phyloP scores from a whole-genome alignment of 2,888 invertebrate species.

The Pristionchus fissidentatus region DNA sequence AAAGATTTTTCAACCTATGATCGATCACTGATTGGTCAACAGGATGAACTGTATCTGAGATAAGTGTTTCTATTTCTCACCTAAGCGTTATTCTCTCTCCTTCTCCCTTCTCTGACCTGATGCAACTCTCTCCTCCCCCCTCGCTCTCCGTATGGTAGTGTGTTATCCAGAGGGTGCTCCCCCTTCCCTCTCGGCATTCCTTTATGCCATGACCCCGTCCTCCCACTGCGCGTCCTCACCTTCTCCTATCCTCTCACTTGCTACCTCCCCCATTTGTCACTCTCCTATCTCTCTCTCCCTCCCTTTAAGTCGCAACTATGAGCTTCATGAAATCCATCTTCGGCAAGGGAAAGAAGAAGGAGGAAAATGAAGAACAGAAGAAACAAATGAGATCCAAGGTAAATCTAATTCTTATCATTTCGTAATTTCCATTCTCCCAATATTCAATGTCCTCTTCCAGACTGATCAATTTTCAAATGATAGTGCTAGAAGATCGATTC shows the following conservation, averaged over 20 bases:
- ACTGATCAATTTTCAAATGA: not conserved
- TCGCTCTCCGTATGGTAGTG: not conserved
- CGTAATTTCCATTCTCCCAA: not conserved
- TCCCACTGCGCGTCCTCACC: not conserved
- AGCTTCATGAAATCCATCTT: conserved; percentile 32
- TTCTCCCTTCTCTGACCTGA: not conserved
- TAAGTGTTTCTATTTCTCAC: not conserved
- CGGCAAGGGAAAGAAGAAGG: conserved; percentile 35
- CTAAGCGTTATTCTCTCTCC: not conserved
- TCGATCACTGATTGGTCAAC: too few species aligned
- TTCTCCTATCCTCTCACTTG: not conserved
- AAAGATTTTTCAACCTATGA: too few species aligned
- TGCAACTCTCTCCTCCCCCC: too few species aligned
- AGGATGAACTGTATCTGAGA: too few species aligned
- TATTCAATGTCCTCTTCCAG: not conserved
- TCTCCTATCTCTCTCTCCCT: not conserved
- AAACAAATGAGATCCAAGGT: not conserved
- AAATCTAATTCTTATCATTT: not conserved
- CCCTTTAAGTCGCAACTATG: not conserved
- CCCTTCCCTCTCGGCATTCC: not conserved
- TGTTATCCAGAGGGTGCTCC: not conserved
- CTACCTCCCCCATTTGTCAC: conserved; percentile 13
- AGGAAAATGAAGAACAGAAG: conserved; percentile 3
- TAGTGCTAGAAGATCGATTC: not conserved
- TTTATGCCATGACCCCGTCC: not conserved